These are phyloP conservation scores for Puffinus mauretanicus DNA, from an alignment of 2,113 vertebrate species.

Conservation along the genomic window DNA sequence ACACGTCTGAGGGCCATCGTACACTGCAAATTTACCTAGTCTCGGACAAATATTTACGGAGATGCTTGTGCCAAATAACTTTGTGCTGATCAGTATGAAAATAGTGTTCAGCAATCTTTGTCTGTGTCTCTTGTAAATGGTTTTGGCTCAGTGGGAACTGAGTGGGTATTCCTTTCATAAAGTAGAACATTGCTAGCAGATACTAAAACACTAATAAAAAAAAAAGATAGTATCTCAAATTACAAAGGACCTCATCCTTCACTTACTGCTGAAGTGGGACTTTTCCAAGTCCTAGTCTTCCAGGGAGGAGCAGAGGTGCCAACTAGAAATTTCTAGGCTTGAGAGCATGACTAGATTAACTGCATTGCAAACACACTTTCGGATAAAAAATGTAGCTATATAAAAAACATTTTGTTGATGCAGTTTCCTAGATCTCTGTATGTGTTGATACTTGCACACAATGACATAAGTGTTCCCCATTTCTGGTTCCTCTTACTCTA, in stretches of 20 bases:
- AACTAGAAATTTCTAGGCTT: neutral
- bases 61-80: slow-evolving; percentile 71
- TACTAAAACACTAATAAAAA: slow-evolving; percentile 11
- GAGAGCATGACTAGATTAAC: neutral
- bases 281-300: neutral
- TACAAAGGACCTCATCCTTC: neutral
- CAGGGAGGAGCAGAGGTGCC: neutral
- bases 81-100: slow-evolving; percentile 66
- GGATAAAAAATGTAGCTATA: neutral
- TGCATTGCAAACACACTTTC: neutral
- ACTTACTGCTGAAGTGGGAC: neutral
- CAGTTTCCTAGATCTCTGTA: neutral
- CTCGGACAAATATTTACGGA: slow-evolving; percentile 75
- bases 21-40: slow-evolving; percentile 70
- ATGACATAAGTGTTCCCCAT: neutral
- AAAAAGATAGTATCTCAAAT: slow-evolving; percentile 21
- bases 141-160: slow-evolving; percentile 38
- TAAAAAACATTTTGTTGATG: neutral
- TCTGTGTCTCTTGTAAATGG: slow-evolving; percentile 53
- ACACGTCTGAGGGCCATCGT: slow-evolving; percentile 51
- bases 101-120: slow-evolving; percentile 39
- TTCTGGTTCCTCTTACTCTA: neutral
- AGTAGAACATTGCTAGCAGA: slow-evolving; percentile 50
- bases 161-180: slow-evolving; percentile 37
- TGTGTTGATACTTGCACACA: neutral